These are phyloP conservation scores for Drosophila arizonae DNA, from an alignment of 1,140 invertebrate species.

Conservation along the genomic window DNA sequence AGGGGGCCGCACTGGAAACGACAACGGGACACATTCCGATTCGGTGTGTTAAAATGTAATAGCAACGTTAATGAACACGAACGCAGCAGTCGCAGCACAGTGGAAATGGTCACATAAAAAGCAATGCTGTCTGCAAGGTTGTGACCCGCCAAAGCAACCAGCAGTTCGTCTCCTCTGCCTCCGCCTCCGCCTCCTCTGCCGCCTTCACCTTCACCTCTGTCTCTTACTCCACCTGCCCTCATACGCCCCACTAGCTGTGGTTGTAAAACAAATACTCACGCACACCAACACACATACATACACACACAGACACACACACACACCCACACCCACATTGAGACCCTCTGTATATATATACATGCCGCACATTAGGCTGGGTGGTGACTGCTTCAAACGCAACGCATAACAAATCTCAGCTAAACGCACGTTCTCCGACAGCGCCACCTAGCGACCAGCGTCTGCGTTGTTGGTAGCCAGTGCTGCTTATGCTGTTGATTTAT, in stretches of 20 bases:
- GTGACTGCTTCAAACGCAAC: constrained; percentile 12
- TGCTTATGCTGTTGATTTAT: not conserved
- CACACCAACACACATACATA: constrained; percentile 27
- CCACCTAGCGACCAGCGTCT: constrained; percentile 43
- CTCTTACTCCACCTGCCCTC: not conserved
- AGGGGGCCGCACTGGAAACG: constrained; percentile 1
- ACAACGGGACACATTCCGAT: constrained; percentile 73
- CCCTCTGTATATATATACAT: constrained; percentile 19
- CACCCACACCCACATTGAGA: constrained; percentile 10
- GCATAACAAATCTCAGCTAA: constrained; percentile 75
- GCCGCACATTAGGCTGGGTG: constrained; percentile 66
- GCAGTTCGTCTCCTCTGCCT: too few relatives aligned
- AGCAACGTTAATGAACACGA: constrained; percentile 80
- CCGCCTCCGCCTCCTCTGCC: too few relatives aligned
- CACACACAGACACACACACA: constrained; percentile 29
- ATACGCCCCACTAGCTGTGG: constrained; percentile 53
- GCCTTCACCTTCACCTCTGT: too few relatives aligned
- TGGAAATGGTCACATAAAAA: constrained; percentile 79
- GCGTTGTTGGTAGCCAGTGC: constrained; percentile 29
- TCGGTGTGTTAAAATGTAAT: constrained; percentile 81
- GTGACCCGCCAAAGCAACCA: not conserved
- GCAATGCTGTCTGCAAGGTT: constrained; percentile 46
- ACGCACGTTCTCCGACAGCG: constrained; percentile 61
- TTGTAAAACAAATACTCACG: constrained; percentile 68
- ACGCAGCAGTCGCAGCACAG: constrained; percentile 57